phyloP scores from a whole-genome alignment of 2,888 invertebrate species.

The Anthrax anthrax region DNA sequence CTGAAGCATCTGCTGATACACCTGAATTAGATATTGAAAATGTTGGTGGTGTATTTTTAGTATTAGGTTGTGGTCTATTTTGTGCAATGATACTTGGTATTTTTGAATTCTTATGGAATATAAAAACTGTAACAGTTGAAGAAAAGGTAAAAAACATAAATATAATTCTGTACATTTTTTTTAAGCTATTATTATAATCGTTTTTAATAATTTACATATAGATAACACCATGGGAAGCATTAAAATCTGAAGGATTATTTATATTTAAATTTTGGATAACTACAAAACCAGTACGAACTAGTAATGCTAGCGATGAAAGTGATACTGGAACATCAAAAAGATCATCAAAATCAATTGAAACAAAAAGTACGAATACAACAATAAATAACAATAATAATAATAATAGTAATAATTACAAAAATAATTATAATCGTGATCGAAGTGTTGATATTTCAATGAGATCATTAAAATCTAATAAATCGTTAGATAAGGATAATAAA shows the following conservation, averaged over 20 bases:
- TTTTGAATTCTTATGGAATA: constrained; percentile 74
- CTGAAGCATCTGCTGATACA: constrained; percentile 21
- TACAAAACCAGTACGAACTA: constrained; percentile 48
- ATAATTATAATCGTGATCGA: too few relatives aligned
- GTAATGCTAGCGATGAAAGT: constrained; percentile 5
- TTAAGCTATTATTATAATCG: not conserved
- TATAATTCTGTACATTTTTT: not conserved
- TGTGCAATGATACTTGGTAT: constrained; percentile 60
- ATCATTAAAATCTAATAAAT: not conserved
- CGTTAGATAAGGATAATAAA: not conserved
- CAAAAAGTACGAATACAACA: not conserved
- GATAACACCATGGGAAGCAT: constrained; percentile 54
- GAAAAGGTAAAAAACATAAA: constrained; percentile 45
- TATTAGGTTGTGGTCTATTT: constrained; percentile 58
- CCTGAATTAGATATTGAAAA: constrained; percentile 40
- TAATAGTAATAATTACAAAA: not conserved
- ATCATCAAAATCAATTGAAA: constrained; percentile 15
- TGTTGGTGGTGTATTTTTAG: constrained; percentile 84
- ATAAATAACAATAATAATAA: not conserved
- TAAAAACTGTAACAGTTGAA: constrained; percentile 58
- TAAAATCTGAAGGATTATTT: constrained; percentile 54
- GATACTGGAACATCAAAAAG: constrained; percentile 15
- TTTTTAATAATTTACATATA: constrained; percentile 20
- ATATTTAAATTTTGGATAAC: constrained; percentile 57
- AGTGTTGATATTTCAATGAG: not conserved